Percentiles rank a stretch among this genome's conserved stretches.
These are phyloP conservation scores for Nematolebias whitei DNA, from an alignment of 2,113 vertebrate genomes.

Conservation along the genomic window DNA sequence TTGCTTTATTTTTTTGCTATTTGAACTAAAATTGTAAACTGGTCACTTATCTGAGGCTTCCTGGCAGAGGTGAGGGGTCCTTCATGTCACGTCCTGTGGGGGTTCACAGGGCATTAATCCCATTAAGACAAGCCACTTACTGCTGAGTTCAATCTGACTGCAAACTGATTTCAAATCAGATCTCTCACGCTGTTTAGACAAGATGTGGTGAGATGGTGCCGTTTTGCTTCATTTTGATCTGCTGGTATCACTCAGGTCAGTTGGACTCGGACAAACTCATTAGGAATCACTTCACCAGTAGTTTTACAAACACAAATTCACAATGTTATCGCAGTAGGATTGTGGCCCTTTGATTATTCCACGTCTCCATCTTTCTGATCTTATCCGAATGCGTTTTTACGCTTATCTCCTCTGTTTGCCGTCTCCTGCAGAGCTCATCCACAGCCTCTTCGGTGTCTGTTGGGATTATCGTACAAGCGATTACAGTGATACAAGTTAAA, in stretches of 20 bases:
- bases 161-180: slow-evolving; percentile 62
- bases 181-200: slow-evolving; percentile 35
- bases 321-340: slow-evolving; percentile 14
- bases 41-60: not conserved
- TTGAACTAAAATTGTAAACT: not conserved
- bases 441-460: slow-evolving; percentile 21
- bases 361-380: slow-evolving; percentile 28
- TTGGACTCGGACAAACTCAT: slow-evolving; percentile 2
- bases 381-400: slow-evolving; percentile 48
- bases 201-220: slow-evolving; percentile 49
- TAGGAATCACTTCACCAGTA: slow-evolving; percentile 54
- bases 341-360: slow-evolving; percentile 23
- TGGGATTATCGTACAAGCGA: not conserved
- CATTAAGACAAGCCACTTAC: slow-evolving; percentile 72
- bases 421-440: slow-evolving; percentile 49
- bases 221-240: slow-evolving; percentile 59
- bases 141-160: slow-evolving; percentile 46
- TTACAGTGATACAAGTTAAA: slow-evolving; percentile 19
- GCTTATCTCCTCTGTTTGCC: slow-evolving; percentile 51
- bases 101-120: slow-evolving; percentile 70
- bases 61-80: slow-evolving; percentile 8
- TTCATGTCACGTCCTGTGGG: slow-evolving; percentile 1
- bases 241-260: slow-evolving; percentile 39
- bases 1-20: not conserved
- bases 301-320: slow-evolving; percentile 30